phyloP scores from a whole-genome alignment of 2,888 invertebrate genomes.

The Nymphalis polychloros region DNA sequence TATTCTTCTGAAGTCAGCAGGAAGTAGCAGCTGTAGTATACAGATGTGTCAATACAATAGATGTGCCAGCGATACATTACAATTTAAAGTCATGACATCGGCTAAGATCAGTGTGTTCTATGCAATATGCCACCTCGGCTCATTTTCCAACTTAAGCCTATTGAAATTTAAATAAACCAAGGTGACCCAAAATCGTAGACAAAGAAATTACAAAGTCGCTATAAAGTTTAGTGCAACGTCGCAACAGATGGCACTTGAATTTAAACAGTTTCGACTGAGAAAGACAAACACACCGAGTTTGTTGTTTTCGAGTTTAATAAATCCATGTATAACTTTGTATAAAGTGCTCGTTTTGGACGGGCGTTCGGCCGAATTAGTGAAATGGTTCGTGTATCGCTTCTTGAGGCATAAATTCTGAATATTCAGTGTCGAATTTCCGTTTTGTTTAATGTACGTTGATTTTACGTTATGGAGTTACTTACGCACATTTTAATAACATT shows the following conservation, averaged over 20 bases:
- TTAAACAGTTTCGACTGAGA: slow-evolving; percentile 45
- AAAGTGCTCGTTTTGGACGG: slow-evolving; percentile 3
- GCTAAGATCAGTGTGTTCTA: too few species aligned
- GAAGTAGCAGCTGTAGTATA: too few species aligned
- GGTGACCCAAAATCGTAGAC: slow-evolving; percentile 25
- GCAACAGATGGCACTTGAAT: slow-evolving; percentile 59
- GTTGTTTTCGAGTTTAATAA: slow-evolving; percentile 57
- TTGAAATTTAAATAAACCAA: slow-evolving; percentile 17
- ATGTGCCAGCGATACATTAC: too few species aligned
- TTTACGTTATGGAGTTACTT: not conserved
- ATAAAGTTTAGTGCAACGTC: slow-evolving; percentile 36
- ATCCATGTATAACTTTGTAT: slow-evolving; percentile 9
- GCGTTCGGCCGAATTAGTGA: slow-evolving; percentile 30
- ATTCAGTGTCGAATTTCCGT: slow-evolving; percentile 32
- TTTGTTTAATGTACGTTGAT: slow-evolving; percentile 22
- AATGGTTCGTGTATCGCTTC: slow-evolving; percentile 29
- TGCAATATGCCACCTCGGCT: too few species aligned
- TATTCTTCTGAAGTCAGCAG: too few species aligned
- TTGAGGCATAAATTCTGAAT: slow-evolving; percentile 32
- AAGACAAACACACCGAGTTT: slow-evolving; percentile 56
- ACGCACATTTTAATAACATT: not conserved
- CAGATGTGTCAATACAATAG: too few species aligned
- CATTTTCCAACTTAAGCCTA: not conserved
- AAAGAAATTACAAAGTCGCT: slow-evolving; percentile 32
- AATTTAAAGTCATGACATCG: too few species aligned